Evolutionary conservation across 2,888 invertebrate species (phyloP), one percentile per base, ranked within the genome.

Genomic region (Oxycera nigricornis): DNA sequence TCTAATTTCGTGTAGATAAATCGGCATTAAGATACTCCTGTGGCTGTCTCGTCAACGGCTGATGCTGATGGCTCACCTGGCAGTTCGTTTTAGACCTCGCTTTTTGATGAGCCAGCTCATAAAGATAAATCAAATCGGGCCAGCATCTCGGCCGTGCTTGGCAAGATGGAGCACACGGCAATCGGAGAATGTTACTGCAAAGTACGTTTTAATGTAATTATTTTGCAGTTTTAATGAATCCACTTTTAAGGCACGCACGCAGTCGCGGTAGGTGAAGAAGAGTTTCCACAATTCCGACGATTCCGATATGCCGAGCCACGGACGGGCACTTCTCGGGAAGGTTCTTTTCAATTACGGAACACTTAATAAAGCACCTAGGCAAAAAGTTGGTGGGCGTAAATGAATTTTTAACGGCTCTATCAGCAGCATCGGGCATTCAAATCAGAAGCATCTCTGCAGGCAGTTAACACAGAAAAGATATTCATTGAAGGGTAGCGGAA

Each of bases 381-480:
- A 35, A 39, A 68, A 39, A 65, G 30, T 1, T 65, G 26, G 76
- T 76, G 67, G 76, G 74, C 74, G 74, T 76, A 72, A 76, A 76
- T 76, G 75, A 73, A 72, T 70, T 67, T 50, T 72, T 76, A 73
- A 73, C 73, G 65, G 72, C 73, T 75, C 65, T 75, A 73, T 75
- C 73, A 75, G 68, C 41, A 72, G 46, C 41, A 31, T 24, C 35
- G 26, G 59, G 31, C 52, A 46, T 61, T 50, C 61, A 61, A 41
- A 73, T 73, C 73, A 73, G 62, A 73, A 73, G 73, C 72, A 52
- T 55, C 70, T 17, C 26, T 30, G 28, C 39, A 24, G n/a, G 7
- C 65, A 39, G 41, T 65, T 14, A 65, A 65, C 39, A 41, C 11
- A 65, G 59, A 6, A 14, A n/a, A 24, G 39, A 22, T 55, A 41